phyloP scores from a whole-genome alignment of 2,797 vertebrate genomes.

The Propithecus perrieri region DNA sequence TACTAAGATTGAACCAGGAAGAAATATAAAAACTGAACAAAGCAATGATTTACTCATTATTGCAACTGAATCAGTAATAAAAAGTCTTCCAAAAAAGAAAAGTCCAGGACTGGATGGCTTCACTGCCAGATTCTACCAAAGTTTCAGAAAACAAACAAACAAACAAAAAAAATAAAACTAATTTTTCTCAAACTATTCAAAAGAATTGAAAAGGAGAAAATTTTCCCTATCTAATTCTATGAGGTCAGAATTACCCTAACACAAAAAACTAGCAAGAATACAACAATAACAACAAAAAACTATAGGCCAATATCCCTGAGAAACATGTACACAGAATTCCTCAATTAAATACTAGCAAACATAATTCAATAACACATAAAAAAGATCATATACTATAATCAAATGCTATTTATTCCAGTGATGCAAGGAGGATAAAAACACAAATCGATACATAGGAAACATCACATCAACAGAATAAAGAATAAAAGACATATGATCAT shows the following conservation, averaged over 20 bases:
- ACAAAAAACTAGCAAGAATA: background rate
- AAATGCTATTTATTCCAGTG: background rate
- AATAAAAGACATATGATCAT: background rate
- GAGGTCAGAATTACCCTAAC: background rate
- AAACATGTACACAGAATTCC: background rate
- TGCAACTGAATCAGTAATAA: background rate
- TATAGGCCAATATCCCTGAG: background rate
- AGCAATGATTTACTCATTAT: background rate
- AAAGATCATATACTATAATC: background rate
- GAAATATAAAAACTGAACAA: background rate
- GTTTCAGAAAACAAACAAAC: background rate
- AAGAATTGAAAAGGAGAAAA: background rate
- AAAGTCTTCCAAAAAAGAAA: background rate
- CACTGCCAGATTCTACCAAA: background rate
- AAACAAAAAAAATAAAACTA: background rate
- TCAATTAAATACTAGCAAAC: background rate
- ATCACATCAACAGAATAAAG: background rate
- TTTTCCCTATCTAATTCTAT: background rate
- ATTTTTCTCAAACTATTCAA: background rate
- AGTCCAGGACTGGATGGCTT: background rate
- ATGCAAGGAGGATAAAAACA: background rate
- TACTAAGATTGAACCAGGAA: background rate
- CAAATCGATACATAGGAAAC: background rate
- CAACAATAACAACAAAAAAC: too few relatives aligned
- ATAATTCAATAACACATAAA: background rate